Conservation (phyloP, 2,113 vertebrate genomes). For the Potamarius usumacintae region DNA sequence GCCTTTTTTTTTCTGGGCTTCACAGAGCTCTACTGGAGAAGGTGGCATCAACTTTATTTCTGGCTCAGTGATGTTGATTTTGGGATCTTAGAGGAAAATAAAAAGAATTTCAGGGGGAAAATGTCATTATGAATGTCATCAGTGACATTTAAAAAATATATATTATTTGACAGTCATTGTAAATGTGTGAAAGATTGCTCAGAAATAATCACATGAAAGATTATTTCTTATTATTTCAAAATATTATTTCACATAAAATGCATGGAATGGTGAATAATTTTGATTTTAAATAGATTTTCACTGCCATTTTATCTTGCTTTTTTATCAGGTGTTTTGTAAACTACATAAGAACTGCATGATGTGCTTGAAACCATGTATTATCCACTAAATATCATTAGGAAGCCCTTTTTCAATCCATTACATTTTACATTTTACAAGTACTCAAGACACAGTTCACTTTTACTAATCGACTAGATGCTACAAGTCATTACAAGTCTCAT, state of each 20-base stretch:
- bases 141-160: background rate
- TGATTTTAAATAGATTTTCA: background rate
- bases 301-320: background rate
- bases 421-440: background rate
- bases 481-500: background rate
- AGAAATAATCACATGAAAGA: background rate
- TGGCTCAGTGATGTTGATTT: fast-evolving
- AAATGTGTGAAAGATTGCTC: too few relatives aligned
- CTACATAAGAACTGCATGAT: background rate
- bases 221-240: background rate
- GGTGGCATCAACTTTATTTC: conserved; percentile 73
- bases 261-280: background rate
- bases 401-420: background rate
- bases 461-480: background rate
- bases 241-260: background rate
- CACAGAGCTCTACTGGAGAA: conserved; percentile 67
- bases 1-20: fast-evolving
- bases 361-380: too few relatives aligned
- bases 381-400: background rate
- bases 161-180: too few relatives aligned
- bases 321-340: background rate
- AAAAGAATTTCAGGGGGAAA: background rate
- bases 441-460: background rate
- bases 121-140: background rate
- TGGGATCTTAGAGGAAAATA: conserved; percentile 6